Evolutionary conservation across 2,113 vertebrate genomes (phyloP).

Genomic region (Leptobrachium ailaonicum): DNA sequence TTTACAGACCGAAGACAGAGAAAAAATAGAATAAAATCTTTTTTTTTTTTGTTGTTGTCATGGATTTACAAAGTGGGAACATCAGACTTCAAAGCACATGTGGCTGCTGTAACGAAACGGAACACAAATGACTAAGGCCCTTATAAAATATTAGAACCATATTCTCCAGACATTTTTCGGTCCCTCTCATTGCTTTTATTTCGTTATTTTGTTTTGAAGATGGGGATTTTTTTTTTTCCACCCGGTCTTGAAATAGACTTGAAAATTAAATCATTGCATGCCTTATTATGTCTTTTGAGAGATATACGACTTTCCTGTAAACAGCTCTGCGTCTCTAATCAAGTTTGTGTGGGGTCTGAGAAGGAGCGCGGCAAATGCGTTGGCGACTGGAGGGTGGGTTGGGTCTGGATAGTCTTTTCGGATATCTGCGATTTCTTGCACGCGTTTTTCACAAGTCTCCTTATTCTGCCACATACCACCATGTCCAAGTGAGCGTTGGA

Average conservation of each 20-base stretch:
- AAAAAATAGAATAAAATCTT: conserved; percentile 61
- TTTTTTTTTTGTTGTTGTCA: conserved; percentile 63
- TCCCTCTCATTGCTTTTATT: conserved; percentile 9
- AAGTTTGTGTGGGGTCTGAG: too few relatives aligned
- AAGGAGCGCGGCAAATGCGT: too few relatives aligned
- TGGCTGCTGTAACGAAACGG: conserved; percentile 63
- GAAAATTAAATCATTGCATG: too few relatives aligned
- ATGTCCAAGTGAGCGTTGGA: too few relatives aligned
- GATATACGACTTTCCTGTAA: background rate
- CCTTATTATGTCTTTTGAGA: conserved; percentile 3
- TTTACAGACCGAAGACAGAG: conserved; percentile 61
- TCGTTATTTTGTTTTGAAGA: too few relatives aligned
- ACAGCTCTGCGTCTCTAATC: background rate
- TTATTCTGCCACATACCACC: too few relatives aligned
- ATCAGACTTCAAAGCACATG: conserved; percentile 78
- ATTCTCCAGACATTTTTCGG: conserved; percentile 52
- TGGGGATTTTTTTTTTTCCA: too few relatives aligned
- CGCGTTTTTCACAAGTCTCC: too few relatives aligned
- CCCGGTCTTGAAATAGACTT: too few relatives aligned
- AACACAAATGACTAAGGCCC: conserved; percentile 65
- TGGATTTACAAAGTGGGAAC: conserved; percentile 77
- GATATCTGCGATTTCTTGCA: too few relatives aligned
- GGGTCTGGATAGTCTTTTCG: too few relatives aligned
- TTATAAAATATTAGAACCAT: conserved; percentile 59
- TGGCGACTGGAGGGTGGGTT: too few relatives aligned